phyloP scores from a whole-genome alignment of 2,888 invertebrate species.

The Endomychus coccineus region DNA sequence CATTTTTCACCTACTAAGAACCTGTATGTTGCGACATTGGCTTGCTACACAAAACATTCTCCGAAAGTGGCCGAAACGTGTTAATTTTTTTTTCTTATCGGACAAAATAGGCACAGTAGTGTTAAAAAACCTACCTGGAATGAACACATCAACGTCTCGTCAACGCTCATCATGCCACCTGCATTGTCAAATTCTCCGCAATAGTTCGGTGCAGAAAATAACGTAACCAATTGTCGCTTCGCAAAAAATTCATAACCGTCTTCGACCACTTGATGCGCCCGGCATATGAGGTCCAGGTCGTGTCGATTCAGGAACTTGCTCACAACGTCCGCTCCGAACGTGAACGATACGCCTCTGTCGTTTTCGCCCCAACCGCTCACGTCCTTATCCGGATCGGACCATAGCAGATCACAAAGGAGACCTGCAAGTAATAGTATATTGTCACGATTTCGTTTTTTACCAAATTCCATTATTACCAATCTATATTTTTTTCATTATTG shows the following conservation, averaged over 20 bases:
- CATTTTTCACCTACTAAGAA: not conserved
- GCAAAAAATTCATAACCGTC: conserved; percentile 99
- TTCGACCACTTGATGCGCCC: conserved; percentile 97
- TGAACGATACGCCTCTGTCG: conserved; percentile 96
- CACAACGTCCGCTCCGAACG: conserved; percentile 96
- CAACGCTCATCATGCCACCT: conserved; percentile 99
- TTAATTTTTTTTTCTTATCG: no score
- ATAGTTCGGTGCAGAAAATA: conserved; percentile 98
- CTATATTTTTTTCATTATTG: no score
- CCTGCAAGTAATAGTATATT: no score
- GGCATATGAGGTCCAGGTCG: conserved; percentile 93
- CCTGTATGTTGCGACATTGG: conserved; percentile 4
- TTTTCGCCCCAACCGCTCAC: conserved; percentile 95
- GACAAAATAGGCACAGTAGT: no score
- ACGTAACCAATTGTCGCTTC: conserved; percentile 92
- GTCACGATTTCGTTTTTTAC: no score
- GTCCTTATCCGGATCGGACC: conserved; percentile 97
- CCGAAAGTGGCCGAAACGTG: no score
- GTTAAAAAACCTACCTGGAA: conserved; percentile 89
- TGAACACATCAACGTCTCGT: conserved; percentile 98
- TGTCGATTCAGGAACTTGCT: conserved; percentile 93
- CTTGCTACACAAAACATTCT: conserved; percentile 3
- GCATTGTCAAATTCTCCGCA: conserved; percentile 99
- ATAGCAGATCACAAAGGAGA: conserved; percentile 89
- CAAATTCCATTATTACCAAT: no score